Conservation (phyloP, 2,888 invertebrate species). For the Drosophila mulleri region DNA sequence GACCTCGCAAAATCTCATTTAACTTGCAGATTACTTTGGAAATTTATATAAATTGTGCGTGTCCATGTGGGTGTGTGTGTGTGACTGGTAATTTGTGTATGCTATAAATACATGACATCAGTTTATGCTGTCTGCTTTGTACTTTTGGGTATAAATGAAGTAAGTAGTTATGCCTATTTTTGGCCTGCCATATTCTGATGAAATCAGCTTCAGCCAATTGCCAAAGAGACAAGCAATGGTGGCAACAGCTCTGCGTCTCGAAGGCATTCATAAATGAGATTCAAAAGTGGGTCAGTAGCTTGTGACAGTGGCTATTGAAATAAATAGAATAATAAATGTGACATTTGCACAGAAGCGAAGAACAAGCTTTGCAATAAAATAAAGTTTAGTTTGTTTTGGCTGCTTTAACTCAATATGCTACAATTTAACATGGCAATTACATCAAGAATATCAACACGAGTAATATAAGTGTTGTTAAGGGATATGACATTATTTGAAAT, state of each 20-base stretch:
- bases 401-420: background rate
- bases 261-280: background rate
- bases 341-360: background rate
- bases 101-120: slow-evolving; percentile 37
- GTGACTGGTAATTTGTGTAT: slow-evolving; percentile 23
- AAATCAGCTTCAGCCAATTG: slow-evolving; percentile 49
- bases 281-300: background rate
- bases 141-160: slow-evolving; percentile 23
- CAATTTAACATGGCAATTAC: background rate
- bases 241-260: slow-evolving; percentile 15
- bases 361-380: too few species aligned
- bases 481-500: too few species aligned
- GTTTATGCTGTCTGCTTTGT: slow-evolving; percentile 35
- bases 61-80: slow-evolving; percentile 18
- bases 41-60: slow-evolving; percentile 24
- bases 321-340: background rate
- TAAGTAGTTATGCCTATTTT: slow-evolving; percentile 32
- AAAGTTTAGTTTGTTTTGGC: too few species aligned
- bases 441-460: background rate
- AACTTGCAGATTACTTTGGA: slow-evolving; percentile 74
- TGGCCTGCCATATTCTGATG: slow-evolving; percentile 43
- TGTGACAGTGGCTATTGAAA: background rate
- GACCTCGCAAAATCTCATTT: slow-evolving; percentile 64
- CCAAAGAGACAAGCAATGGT: slow-evolving; percentile 30
- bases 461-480: too few species aligned